Base-by-base conservation (phyloP, 2,888 invertebrate species). In the Nysson spinosus region DNA sequence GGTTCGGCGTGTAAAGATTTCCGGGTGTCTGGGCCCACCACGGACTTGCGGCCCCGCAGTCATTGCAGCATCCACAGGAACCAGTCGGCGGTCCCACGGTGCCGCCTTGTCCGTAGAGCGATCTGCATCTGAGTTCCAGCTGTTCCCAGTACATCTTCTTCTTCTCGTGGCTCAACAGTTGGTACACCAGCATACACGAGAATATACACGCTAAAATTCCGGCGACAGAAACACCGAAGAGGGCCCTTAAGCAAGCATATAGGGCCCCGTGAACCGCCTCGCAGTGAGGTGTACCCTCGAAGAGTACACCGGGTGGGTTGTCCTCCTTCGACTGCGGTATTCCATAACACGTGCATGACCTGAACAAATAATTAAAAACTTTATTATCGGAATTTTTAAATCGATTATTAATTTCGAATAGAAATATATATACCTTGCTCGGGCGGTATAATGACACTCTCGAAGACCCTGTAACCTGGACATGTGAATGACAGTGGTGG, bases 111-210 rank as follows among this genome's bases (percentile, higher is more conserved):
- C 91, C 90, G 79, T 95, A 95, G 57, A 96, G 87, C 0, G 95
- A 94, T 64, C 96, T 90, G 85, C 96, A 95, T 55, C 86, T 89
- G 49, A 96, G 87, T 85, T 96, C 96, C 86, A 96, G 83, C 88
- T 96, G 96, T 80, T 96, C 96, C 96, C 96, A 96, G 86, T 96
- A 96, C 93, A 95, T 96, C 88, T 96, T 96, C 89, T 96, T 96
- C 67, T 95, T 93, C 87, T 96, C 96, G 83, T 96, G 96, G 74
- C 96, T 95, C 49, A 95, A 88, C 64, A 96, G 89, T 86, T 96
- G 96, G 84, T 96, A 96, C 6, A 96, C 94, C 54, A 96, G 91
- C 96, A 96, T 96, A 83, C 95, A 95, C 72, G 96, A 95, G 85
- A 96, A 96, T 72, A 96, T 96, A 88, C 96, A 96, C 43, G 96